phyloP scores from a whole-genome alignment of 1,140 invertebrate genomes.

The Magallana angulata region DNA sequence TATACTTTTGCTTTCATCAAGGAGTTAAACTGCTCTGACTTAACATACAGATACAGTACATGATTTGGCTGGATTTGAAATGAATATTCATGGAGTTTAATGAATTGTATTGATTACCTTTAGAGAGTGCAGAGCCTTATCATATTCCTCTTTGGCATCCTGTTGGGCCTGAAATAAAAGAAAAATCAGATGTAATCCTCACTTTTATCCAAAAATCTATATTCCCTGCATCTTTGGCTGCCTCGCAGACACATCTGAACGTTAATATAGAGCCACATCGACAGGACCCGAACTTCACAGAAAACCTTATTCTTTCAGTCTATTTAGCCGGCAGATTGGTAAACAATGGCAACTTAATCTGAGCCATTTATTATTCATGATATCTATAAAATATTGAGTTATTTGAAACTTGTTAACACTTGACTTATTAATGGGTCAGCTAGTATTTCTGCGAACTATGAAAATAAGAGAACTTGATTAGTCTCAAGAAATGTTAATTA shows the following conservation, averaged over 20 bases:
- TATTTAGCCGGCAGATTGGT: background rate
- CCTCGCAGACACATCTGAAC: background rate
- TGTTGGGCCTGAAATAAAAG: conserved; percentile 68
- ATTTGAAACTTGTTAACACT: background rate
- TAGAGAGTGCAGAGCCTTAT: conserved; percentile 69
- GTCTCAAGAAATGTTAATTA: too few species aligned
- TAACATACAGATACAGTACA: background rate
- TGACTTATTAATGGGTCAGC: background rate
- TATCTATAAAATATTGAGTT: background rate
- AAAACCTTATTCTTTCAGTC: background rate
- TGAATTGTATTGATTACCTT: conserved; percentile 26
- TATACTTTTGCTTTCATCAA: background rate
- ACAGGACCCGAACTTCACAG: background rate
- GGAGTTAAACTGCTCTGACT: background rate
- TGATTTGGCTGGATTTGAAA: background rate
- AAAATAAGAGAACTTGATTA: too few species aligned
- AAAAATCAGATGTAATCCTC: conserved; percentile 9
- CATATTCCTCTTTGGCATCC: conserved; percentile 77
- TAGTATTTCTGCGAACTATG: too few species aligned
- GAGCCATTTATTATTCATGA: conserved; percentile 12
- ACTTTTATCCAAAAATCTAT: conserved; percentile 6
- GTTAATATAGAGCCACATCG: background rate
- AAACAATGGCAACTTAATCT: background rate
- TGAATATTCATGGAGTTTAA: conserved; percentile 24
- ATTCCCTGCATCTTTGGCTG: background rate